These are phyloP conservation scores for Rambutsinella grinnellia DNA, from an alignment of 2,888 invertebrate species.

Conservation along the genomic window DNA sequence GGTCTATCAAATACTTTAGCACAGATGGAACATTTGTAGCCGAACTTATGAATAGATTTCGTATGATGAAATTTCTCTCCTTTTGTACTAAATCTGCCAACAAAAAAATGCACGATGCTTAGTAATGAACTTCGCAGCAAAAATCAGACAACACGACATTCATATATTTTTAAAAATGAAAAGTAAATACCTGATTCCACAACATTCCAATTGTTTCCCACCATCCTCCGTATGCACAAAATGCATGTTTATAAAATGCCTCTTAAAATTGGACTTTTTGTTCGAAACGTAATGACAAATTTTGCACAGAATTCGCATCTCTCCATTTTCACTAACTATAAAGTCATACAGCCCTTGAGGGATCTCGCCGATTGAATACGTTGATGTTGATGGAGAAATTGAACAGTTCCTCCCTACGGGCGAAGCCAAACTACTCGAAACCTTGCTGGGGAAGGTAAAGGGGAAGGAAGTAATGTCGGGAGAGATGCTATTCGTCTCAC, in stretches of 20 bases:
- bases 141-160: too few relatives aligned
- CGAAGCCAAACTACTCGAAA: neutral
- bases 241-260: conserved; percentile 70
- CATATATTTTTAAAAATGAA: neutral
- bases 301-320: conserved; percentile 39
- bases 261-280: conserved; percentile 68
- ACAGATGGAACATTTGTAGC: conserved; percentile 69
- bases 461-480: conserved; percentile 25
- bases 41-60: conserved; percentile 68
- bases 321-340: conserved; percentile 28
- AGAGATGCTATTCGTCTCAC: conserved; percentile 2
- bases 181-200: conserved; percentile 17
- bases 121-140: too few relatives aligned
- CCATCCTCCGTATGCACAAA: conserved; percentile 20
- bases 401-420: neutral
- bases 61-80: conserved; percentile 69
- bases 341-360: conserved; percentile 23
- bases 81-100: conserved; percentile 68
- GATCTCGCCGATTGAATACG: conserved; percentile 22
- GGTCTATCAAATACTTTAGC: conserved; percentile 70
- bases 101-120: conserved; percentile 2
- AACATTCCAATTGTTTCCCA: conserved; percentile 35
- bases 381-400: neutral
- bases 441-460: neutral
- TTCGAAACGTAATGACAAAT: conserved; percentile 67